Conservation (phyloP, 2,113 vertebrate genomes). For the Plestiodon gilberti region DNA sequence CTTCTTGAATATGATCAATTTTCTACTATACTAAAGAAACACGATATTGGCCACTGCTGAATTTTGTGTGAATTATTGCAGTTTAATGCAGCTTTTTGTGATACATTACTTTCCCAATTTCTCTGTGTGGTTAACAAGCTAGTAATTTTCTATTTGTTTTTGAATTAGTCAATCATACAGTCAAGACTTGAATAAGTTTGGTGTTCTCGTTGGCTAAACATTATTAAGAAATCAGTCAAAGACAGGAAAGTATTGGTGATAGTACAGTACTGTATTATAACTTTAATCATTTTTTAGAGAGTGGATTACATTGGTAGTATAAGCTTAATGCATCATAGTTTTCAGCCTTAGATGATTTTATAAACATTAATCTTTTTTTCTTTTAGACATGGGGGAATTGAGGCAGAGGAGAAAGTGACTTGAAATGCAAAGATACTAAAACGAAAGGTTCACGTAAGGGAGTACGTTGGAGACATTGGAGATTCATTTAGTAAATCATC, state of each 20-base stretch:
- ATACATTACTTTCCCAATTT: background rate
- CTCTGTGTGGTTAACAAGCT: background rate
- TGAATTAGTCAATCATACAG: background rate
- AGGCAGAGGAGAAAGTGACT: background rate
- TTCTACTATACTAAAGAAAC: background rate
- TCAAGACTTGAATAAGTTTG: background rate
- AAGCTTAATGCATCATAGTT: slow-evolving; percentile 12
- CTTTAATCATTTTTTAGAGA: background rate
- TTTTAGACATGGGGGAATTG: slow-evolving; percentile 8
- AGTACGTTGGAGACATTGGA: background rate
- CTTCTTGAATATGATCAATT: too few species aligned
- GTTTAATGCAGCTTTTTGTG: background rate
- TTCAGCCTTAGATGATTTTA: slow-evolving; percentile 25
- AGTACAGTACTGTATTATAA: background rate
- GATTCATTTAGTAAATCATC: background rate
- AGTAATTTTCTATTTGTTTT: background rate
- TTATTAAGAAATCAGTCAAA: background rate
- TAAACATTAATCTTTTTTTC: slow-evolving; percentile 2
- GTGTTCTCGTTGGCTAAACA: background rate
- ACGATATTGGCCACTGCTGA: background rate
- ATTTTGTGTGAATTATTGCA: background rate
- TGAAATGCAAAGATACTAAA: slow-evolving; percentile 8
- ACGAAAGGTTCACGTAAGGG: background rate
- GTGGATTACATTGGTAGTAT: background rate
- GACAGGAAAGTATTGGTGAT: background rate